Conservation (phyloP, 2,113 vertebrate species). For the Boulengeromyrus knoepffleri region DNA sequence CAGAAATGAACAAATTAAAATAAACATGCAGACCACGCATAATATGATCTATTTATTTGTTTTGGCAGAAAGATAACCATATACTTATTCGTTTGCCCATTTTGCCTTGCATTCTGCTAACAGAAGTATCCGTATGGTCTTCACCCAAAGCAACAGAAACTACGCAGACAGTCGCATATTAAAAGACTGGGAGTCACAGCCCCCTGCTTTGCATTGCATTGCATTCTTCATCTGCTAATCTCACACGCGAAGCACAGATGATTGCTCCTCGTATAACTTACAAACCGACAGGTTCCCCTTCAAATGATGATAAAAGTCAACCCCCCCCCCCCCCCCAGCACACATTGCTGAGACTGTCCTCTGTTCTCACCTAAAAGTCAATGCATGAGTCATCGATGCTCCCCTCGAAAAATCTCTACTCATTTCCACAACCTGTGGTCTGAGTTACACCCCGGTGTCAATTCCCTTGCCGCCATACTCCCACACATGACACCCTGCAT, state of each 20-base stretch:
- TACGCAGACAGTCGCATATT: background rate
- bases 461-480: slow-evolving; percentile 21
- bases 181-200: background rate
- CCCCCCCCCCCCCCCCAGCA: background rate
- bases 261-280: background rate
- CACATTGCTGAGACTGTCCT: slow-evolving; percentile 31
- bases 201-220: background rate
- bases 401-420: slow-evolving; percentile 31
- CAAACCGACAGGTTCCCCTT: background rate
- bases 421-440: slow-evolving; percentile 29
- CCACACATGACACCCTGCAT: slow-evolving; percentile 20
- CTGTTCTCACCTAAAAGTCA: slow-evolving; percentile 40
- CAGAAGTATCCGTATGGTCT: background rate
- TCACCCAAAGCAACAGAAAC: background rate
- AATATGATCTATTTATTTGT: background rate
- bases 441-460: slow-evolving; percentile 26
- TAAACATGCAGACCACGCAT: background rate
- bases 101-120: background rate
- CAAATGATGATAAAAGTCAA: slow-evolving; percentile 20
- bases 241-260: background rate
- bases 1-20: background rate
- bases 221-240: background rate
- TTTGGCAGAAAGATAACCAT: slow-evolving; percentile 1
- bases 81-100: background rate
- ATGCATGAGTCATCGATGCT: slow-evolving; percentile 41